Conservation (phyloP, 2,113 vertebrate species). For the Noturus placidus region DNA sequence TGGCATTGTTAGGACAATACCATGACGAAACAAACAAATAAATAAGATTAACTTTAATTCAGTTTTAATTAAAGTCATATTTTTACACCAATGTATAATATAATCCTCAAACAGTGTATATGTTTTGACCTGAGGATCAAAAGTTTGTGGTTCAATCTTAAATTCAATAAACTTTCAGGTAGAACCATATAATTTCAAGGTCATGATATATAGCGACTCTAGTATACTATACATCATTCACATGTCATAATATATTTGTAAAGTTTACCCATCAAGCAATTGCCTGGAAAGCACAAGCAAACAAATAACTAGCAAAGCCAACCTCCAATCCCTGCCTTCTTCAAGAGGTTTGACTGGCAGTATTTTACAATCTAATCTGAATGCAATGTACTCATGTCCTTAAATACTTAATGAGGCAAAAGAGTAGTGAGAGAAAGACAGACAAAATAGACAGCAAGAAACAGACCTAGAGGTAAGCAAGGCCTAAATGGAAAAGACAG, state of each 20-base stretch:
- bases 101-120: neutral
- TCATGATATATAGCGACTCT: neutral
- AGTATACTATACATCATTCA: neutral
- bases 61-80: neutral
- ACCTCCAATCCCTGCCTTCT: neutral
- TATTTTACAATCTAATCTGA: neutral
- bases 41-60: neutral
- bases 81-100: neutral
- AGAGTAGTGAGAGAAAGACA: neutral
- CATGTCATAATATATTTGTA: too few relatives aligned
- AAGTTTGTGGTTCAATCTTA: neutral
- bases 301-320: neutral
- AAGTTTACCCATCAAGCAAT: neutral
- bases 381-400: constrained; percentile 16
- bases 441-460: neutral
- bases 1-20: neutral
- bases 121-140: neutral
- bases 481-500: neutral
- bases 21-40: neutral
- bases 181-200: neutral
- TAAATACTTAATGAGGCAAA: constrained; percentile 14
- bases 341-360: neutral
- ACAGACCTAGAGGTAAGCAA: constrained; percentile 17
- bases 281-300: neutral
- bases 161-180: neutral